Conservation (phyloP, 1,140 invertebrate species). For the Wasmannia auropunctata region DNA sequence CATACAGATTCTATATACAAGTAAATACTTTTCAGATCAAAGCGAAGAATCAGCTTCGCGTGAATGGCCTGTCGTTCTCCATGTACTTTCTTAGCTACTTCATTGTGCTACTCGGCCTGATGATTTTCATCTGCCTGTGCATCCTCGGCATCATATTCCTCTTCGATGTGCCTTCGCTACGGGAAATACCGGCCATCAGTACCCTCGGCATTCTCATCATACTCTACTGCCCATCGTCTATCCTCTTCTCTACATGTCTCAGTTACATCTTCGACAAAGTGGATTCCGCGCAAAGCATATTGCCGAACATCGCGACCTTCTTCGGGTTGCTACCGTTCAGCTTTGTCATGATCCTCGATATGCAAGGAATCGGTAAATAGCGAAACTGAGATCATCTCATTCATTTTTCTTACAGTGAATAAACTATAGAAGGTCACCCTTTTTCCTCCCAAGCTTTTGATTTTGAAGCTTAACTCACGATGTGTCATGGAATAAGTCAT, state of each 20-base stretch:
- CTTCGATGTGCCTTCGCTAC: constrained; percentile 89
- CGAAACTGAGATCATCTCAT: neutral
- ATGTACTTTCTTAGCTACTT: constrained; percentile 93
- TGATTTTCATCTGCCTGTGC: constrained; percentile 89
- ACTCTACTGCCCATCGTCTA: constrained; percentile 90
- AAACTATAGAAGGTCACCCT: neutral
- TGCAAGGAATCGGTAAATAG: constrained; percentile 88
- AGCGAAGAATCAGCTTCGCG: constrained; percentile 92
- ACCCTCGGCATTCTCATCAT: constrained; percentile 89
- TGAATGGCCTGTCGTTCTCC: constrained; percentile 91
- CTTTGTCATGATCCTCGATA: constrained; percentile 89
- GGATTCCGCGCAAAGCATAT: constrained; percentile 92
- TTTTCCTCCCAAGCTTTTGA: neutral
- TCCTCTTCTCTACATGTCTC: constrained; percentile 91
- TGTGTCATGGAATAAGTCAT: neutral
- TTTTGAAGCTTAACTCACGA: neutral
- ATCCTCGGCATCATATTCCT: constrained; percentile 89
- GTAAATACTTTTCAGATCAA: constrained; percentile 88
- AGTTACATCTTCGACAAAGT: constrained; percentile 93
- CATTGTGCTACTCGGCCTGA: constrained; percentile 89
- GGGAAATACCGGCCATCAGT: constrained; percentile 89
- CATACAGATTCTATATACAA: too few relatives aligned
- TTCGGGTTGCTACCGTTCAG: constrained; percentile 91
- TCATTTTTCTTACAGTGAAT: neutral
- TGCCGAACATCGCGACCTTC: constrained; percentile 91